Evolutionary conservation across 1,140 invertebrate genomes (phyloP), one percentile per base, ranked within the genome.

Genomic region (Tetragnatha versicolor): DNA sequence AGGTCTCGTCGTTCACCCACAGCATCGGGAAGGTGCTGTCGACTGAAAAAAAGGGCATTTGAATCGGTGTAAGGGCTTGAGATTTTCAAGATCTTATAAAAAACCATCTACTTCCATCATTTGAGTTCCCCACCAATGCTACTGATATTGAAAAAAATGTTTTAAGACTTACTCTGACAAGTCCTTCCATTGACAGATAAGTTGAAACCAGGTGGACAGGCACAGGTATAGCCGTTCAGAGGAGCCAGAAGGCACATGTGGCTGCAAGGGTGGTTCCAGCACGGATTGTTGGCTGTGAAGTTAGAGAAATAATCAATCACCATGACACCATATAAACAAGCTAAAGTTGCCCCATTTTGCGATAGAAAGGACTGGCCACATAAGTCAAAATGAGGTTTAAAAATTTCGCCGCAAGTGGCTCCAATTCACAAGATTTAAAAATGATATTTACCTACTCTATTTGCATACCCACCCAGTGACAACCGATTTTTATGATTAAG

Each of bases 241-340:
- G 90, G 90, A 4, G 89, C 89, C 35, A 97, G 84, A 2, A 97
- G 84, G 83, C 95, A 97, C 22, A 97, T 84, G 83, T 97, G 91
- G 25, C 90, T 91, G 83, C 95, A 97, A 1, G 87, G 84, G 42
- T 89, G 85, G 53, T 85, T 81, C 22, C 83, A 83, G 84, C 95
- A 98, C 7, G 92, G 91, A 87, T 95, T 81, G 6, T 33, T 22
- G 27, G 9, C 45, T 70, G 9, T n/a, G n/a, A n/a, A n/a, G n/a
- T n/a, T n/a, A n/a, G n/a, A n/a, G n/a, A n/a, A n/a, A n/a, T n/a
- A n/a, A n/a, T n/a, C n/a, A n/a, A n/a, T n/a, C n/a, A n/a, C n/a
- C n/a, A n/a, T n/a, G n/a, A n/a, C n/a, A n/a, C n/a, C n/a, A n/a
- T n/a, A n/a, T n/a, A n/a, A n/a, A n/a, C n/a, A n/a, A n/a, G n/a